phyloP scores from a whole-genome alignment of 1,140 invertebrate genomes.

The Bacillus rossius region DNA sequence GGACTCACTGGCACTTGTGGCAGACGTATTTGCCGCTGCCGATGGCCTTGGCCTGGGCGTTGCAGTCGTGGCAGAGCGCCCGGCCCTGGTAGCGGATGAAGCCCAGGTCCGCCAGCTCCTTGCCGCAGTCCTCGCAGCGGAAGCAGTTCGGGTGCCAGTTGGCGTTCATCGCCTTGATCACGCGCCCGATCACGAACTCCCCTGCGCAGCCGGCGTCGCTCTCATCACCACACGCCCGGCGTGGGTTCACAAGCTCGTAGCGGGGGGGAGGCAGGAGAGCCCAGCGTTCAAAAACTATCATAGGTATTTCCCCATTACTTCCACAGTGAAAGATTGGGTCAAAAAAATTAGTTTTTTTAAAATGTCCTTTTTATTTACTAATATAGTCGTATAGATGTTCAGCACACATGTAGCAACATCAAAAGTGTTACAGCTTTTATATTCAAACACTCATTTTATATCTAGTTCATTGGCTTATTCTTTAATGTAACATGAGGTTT shows the following conservation, averaged over 20 bases:
- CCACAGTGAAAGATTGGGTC: neutral
- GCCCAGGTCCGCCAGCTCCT: constrained; percentile 90
- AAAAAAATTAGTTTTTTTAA: no score
- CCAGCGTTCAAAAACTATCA: constrained; percentile 9
- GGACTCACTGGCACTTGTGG: constrained; percentile 97
- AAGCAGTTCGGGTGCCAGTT: constrained; percentile 99
- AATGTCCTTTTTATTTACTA: no score
- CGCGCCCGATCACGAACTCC: constrained; percentile 94
- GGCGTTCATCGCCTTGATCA: constrained; percentile 99
- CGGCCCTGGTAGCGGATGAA: constrained; percentile 93
- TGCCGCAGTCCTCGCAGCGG: constrained; percentile 88
- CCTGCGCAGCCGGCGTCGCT: constrained; percentile 52
- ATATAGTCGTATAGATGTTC: no score
- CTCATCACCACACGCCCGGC: no score
- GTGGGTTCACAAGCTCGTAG: no score
- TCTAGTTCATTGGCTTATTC: no score
- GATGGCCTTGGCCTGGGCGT: constrained; percentile 90
- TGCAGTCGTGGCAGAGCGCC: constrained; percentile 95
- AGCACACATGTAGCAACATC: no score
- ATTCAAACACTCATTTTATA: no score
- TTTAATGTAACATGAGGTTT: no score
- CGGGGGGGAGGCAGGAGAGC: no score
- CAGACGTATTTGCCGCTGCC: constrained; percentile 97
- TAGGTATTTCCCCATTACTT: neutral
- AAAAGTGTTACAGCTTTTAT: no score